These are phyloP conservation scores for Scartelaos histophorus DNA, from an alignment of 2,113 vertebrate genomes.

Conservation along the genomic window DNA sequence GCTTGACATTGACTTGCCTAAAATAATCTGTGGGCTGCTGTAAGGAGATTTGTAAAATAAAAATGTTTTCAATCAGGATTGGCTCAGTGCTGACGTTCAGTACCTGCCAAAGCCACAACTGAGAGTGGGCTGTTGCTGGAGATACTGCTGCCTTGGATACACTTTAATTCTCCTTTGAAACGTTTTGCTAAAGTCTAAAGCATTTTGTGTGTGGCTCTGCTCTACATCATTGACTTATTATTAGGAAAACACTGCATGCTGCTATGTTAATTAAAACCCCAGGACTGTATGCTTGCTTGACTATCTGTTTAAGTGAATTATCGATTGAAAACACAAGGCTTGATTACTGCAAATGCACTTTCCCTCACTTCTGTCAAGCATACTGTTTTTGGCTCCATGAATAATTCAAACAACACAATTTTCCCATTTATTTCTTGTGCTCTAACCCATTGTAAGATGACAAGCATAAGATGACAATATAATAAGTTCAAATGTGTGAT, in stretches of 20 bases:
- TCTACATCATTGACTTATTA: slow-evolving; percentile 9
- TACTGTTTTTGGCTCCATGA: slow-evolving; percentile 51
- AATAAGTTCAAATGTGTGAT: slow-evolving; percentile 29
- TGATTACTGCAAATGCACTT: slow-evolving; percentile 29
- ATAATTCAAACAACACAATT: slow-evolving; percentile 64
- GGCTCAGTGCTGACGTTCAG: slow-evolving; percentile 15
- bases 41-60: background rate
- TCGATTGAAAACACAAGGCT: slow-evolving; percentile 54
- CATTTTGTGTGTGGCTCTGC: background rate
- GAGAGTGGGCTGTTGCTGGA: slow-evolving; percentile 6
- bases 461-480: slow-evolving; percentile 34
- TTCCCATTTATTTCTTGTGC: slow-evolving; percentile 42
- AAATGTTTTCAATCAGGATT: slow-evolving; percentile 19
- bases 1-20: slow-evolving; percentile 29
- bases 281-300: slow-evolving; percentile 23
- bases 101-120: slow-evolving; percentile 6
- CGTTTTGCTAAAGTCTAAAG: background rate
- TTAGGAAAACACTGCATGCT: background rate
- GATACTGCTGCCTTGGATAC: background rate
- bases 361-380: slow-evolving; percentile 33
- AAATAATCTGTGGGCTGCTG: slow-evolving; percentile 14
- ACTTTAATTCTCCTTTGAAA: background rate
- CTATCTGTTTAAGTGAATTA: slow-evolving; percentile 51
- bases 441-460: slow-evolving; percentile 37
- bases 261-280: slow-evolving; percentile 54